phyloP scores from a whole-genome alignment of 2,113 vertebrate species.

The Crypturellus undulatus region DNA sequence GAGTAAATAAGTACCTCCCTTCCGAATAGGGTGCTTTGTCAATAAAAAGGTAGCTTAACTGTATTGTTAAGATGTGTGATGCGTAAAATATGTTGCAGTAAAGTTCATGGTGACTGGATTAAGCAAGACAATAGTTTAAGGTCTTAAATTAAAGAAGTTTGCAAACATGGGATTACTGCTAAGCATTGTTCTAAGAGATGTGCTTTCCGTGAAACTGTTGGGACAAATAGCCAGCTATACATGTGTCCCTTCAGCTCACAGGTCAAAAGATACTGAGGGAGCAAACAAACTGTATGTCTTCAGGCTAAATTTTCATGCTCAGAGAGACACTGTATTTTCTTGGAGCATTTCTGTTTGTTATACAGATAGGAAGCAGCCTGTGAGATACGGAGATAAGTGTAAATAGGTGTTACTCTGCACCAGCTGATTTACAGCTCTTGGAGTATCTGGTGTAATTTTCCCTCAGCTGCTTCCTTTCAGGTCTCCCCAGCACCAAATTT shows the following conservation, averaged over 20 bases:
- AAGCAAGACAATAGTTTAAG: not conserved
- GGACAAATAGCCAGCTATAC: not conserved
- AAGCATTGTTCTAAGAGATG: not conserved
- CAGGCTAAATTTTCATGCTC: not conserved
- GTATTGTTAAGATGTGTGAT: not conserved
- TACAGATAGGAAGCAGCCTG: not conserved
- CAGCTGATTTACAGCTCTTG: not conserved
- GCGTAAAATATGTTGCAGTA: not conserved
- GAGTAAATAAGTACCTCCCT: not conserved
- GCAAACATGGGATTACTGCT: not conserved
- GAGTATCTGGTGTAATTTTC: not conserved
- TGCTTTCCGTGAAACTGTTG: not conserved
- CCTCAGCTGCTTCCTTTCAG: not conserved
- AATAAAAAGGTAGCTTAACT: not conserved
- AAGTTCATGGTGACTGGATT: not conserved
- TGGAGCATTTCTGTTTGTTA: not conserved
- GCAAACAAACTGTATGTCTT: not conserved
- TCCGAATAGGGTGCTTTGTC: not conserved
- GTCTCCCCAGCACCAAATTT: not conserved
- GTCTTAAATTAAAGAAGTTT: conserved; percentile 32
- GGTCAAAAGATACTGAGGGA: not conserved
- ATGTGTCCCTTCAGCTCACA: not conserved
- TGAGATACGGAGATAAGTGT: not conserved
- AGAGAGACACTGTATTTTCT: not conserved
- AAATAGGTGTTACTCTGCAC: not conserved